Evolutionary conservation across 2,797 vertebrate species (phyloP).

Genomic region (Lepus townsendii): DNA sequence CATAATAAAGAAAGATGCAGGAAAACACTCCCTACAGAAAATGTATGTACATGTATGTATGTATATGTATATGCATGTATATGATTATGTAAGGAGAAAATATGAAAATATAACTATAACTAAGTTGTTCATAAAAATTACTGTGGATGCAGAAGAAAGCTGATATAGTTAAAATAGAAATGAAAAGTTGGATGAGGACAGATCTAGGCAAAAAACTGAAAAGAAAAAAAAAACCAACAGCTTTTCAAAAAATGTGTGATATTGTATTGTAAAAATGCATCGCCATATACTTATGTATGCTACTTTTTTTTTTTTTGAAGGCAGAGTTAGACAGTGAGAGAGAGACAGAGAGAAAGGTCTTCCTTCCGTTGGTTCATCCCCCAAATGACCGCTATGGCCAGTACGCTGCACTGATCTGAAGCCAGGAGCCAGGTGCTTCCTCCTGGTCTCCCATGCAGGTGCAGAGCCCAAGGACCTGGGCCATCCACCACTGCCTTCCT

Average conservation of each 20-base stretch:
- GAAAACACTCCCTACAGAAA: background rate
- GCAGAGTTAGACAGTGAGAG: too few relatives aligned
- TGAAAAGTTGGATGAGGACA: background rate
- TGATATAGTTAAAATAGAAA: background rate
- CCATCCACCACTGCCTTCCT: too few relatives aligned
- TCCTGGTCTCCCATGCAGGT: too few relatives aligned
- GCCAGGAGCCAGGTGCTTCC: too few relatives aligned
- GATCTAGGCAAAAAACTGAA: conserved; percentile 16
- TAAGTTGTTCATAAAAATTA: conserved; percentile 23
- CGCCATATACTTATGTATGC: conserved; percentile 11
- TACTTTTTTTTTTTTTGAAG: background rate
- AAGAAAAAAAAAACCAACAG: background rate
- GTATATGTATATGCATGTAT: background rate
- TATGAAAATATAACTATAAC: background rate
- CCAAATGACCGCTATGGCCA: too few relatives aligned
- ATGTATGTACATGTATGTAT: background rate
- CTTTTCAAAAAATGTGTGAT: background rate
- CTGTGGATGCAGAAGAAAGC: background rate
- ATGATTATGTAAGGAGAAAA: conserved; percentile 12
- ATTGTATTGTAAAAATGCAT: background rate
- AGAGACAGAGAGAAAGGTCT: too few relatives aligned
- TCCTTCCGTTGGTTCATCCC: too few relatives aligned
- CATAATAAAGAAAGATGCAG: background rate
- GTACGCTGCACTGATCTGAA: too few relatives aligned
- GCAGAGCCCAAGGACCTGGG: too few relatives aligned